Conservation (phyloP, 2,888 invertebrate species). For the Gymnocheta viridis region DNA sequence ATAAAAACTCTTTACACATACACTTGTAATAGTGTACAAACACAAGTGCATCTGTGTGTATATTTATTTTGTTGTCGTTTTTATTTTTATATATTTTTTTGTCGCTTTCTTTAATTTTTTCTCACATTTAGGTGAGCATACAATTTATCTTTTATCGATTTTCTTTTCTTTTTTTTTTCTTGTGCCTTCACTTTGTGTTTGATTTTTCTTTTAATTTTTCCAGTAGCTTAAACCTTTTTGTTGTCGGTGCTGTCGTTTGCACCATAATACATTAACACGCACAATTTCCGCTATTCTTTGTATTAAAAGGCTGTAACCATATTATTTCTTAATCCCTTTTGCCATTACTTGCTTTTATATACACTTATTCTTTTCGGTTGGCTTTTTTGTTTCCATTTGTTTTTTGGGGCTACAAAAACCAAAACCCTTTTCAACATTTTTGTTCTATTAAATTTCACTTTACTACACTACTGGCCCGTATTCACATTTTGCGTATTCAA, state of each 20-base stretch:
- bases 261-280: slow-evolving; percentile 68
- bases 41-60: slow-evolving; percentile 25
- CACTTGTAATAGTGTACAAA: slow-evolving; percentile 21
- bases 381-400: slow-evolving; percentile 41
- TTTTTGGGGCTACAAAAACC: slow-evolving; percentile 29
- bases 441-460: slow-evolving; percentile 43
- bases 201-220: slow-evolving; percentile 44
- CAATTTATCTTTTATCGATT: slow-evolving; percentile 68
- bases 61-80: slow-evolving; percentile 49
- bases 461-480: not conserved
- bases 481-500: slow-evolving; percentile 33
- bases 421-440: slow-evolving; percentile 40
- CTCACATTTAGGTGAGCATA: slow-evolving; percentile 64
- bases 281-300: slow-evolving; percentile 63
- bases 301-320: slow-evolving; percentile 44
- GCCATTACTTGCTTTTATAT: slow-evolving; percentile 48
- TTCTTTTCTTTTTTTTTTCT: slow-evolving; percentile 51
- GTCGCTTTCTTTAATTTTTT: slow-evolving; percentile 50
- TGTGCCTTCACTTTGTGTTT: slow-evolving; percentile 29
- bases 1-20: slow-evolving; percentile 27
- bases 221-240: slow-evolving; percentile 32
- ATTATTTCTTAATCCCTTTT: slow-evolving; percentile 65
- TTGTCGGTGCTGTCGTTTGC: slow-evolving; percentile 40
- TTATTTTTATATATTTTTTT: slow-evolving; percentile 11
- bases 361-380: slow-evolving; percentile 34